A percentile compares a stretch with the other conserved stretches of the same genome.
Conservation (phyloP, 1,140 invertebrate species). For the Steinernema feltiae region DNA sequence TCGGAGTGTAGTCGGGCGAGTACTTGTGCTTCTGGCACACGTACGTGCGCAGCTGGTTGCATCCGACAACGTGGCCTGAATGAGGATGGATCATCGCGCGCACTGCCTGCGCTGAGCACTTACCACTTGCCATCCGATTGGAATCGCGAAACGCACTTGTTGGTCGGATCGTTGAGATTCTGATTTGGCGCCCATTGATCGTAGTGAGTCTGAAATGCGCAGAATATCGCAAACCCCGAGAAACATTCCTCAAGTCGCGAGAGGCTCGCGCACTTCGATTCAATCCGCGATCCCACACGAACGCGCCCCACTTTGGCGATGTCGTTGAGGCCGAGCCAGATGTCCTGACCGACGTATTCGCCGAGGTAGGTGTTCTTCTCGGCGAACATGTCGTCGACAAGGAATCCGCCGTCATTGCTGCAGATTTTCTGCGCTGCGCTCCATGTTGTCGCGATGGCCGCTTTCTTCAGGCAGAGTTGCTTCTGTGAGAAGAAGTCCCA, state of each 20-base stretch:
- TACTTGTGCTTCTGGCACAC: slow-evolving; percentile 38
- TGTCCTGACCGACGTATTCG: not conserved
- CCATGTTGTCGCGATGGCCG: not conserved
- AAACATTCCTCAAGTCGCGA: slow-evolving; percentile 9
- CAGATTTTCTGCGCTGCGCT: slow-evolving; percentile 25
- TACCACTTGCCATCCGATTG: not conserved
- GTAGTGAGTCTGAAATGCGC: not conserved
- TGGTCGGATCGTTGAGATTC: slow-evolving; percentile 20
- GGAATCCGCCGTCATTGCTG: slow-evolving; percentile 19
- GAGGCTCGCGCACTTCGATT: not conserved
- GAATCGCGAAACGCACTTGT: slow-evolving; percentile 24
- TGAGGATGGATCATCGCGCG: not conserved
- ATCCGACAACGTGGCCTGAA: slow-evolving; percentile 22
- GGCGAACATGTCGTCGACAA: slow-evolving; percentile 28
- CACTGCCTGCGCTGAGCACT: slow-evolving; percentile 1
- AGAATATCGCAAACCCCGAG: not conserved
- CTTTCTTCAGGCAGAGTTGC: slow-evolving; percentile 12
- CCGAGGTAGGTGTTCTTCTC: slow-evolving; percentile 23
- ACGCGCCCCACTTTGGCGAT: not conserved
- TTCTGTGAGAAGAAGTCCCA: slow-evolving; percentile 28
- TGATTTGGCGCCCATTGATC: not conserved
- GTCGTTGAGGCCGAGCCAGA: slow-evolving; percentile 32
- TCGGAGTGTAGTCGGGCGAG: not conserved
- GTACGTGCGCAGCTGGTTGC: slow-evolving; percentile 7
- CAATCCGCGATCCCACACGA: slow-evolving; percentile 31